Evolutionary conservation across 2,888 invertebrate species (phyloP), one percentile per base, ranked within the genome.

Genomic region (Polia nebulosa): DNA sequence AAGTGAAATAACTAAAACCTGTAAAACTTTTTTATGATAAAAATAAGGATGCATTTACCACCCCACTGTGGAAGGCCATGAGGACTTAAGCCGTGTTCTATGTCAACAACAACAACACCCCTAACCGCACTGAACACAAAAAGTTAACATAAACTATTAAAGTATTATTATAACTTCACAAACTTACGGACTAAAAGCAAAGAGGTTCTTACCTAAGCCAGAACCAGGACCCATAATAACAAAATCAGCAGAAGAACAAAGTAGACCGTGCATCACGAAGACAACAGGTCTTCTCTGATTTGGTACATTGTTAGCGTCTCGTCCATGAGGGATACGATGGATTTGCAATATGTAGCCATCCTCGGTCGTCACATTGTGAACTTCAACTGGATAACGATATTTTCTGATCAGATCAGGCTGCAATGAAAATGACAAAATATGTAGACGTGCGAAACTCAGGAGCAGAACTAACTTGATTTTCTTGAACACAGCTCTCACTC

Each of bases 321-420:
- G 93, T 1, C 96, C 96, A 34, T 96, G 96, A 0, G 96, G 96
- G 51, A 98, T 97, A 51, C 98, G 96, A 87, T 98, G 98, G 85
- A 98, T 81, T 70, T 96, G 96, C 74, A 99, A 92, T n/a, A 98
- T 96, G 86, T 98, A 98, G 1, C 97, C 98, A 94, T 99, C 98
- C 5, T 95, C 89, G 0, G 98, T 99, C 4, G 91, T 92, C 0
- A 97, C 96, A 3, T 88, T 87, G 87, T 98, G 97, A 15, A 93
- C 94, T 90, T 98, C 97, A 0, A 96, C 88, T 0, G 96, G 96
- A 87, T 97, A 98, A 0, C 96, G 96, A 85, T 97, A 97, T 82
- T 97, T 96, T 17, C 86, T 85, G 0, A 97, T 92, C 25, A 97
- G 87, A 62, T 96, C 94, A 5, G 81, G 73, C 81, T 74, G 55